A percentile compares a stretch with the other conserved stretches of the same genome.
phyloP scores from a whole-genome alignment of 2,113 vertebrate genomes.

The Canis aureus region DNA sequence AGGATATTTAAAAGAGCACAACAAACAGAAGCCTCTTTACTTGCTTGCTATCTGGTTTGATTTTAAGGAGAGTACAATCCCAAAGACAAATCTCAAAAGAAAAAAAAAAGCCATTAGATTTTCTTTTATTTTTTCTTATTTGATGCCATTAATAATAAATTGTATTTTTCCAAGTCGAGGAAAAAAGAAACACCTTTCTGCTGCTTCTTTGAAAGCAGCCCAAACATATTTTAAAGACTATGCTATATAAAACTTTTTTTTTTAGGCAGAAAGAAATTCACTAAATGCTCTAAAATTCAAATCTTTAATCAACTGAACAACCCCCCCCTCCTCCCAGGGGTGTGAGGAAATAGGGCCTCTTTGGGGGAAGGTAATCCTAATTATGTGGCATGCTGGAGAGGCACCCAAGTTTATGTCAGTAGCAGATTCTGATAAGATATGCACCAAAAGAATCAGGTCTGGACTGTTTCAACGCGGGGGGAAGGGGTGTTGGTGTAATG shows the following conservation, averaged over 20 bases:
- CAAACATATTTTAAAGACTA: neutral
- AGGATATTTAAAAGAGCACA: slow-evolving; percentile 31
- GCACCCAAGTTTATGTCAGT: neutral
- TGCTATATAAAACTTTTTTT: neutral
- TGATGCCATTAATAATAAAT: neutral
- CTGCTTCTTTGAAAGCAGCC: neutral
- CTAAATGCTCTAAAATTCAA: slow-evolving; percentile 67
- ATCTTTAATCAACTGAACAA: slow-evolving; percentile 36
- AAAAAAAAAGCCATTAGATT: neutral
- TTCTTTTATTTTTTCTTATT: slow-evolving; percentile 20
- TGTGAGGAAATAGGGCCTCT: slow-evolving; percentile 49
- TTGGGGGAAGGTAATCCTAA: slow-evolving; percentile 9
- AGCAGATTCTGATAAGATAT: slow-evolving; percentile 57
- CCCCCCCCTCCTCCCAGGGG: neutral
- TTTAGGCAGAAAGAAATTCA: neutral
- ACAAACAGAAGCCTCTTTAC: neutral
- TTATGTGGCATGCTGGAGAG: neutral
- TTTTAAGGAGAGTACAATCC: neutral
- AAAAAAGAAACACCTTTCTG: neutral
- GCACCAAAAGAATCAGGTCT: slow-evolving; percentile 71
- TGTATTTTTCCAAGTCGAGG: neutral
- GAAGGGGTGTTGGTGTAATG: slow-evolving; percentile 81
- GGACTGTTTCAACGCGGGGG: slow-evolving; percentile 65
- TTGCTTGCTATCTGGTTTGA: neutral
- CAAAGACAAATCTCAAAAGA: slow-evolving; percentile 6